Base-by-base conservation (phyloP, 2,888 invertebrate species). In the Actias luna region DNA sequence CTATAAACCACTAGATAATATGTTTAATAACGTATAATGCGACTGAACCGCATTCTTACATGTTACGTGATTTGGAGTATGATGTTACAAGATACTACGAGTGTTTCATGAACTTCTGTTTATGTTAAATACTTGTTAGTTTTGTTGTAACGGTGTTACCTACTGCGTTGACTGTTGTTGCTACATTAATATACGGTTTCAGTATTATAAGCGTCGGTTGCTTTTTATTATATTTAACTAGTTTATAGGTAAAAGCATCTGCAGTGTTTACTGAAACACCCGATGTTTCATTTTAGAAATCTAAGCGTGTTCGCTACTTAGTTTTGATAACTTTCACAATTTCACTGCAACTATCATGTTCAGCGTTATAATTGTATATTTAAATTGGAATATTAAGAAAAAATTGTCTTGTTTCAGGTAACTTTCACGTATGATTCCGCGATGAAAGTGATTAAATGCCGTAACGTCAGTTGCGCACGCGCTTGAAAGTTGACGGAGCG, bases 1-100 rank as follows among this genome's bases (percentile, higher is more conserved):
- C 87, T 87, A 86, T 89, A 87, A 88, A 86, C 85, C 76, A 74
- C 77, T 80, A 83, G 85, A 85, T 85, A 84, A 80, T 83, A 78
- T 78, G 77, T 74, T 78, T 73, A 72, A 78, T 79, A 55, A 29
- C 18, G n/a, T 55, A 76, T 78, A 82, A 83, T 77, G 79, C 77
- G 67, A 80, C 71, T 65, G 64, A 62, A 67, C 76, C 64, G 71
- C 82, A 81, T 83, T 81, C 83, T 71, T 69, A 71, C 55, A 29
- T 55, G 66, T 62, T 69, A 69, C 70, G 68, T 69, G 71, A 74
- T 74, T 71, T 71, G 69, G 65, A 79, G 69, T 76, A 69, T 78
- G 75, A 78, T 77, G 80, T 76, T 72, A 68, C 64, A 35, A 55
- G 27, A 55, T 55, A 29, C n/a, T 46, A 63, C 62, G 64, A 65